Conservation (phyloP, 1,140 invertebrate genomes). For the Tetramorium alpestre region DNA sequence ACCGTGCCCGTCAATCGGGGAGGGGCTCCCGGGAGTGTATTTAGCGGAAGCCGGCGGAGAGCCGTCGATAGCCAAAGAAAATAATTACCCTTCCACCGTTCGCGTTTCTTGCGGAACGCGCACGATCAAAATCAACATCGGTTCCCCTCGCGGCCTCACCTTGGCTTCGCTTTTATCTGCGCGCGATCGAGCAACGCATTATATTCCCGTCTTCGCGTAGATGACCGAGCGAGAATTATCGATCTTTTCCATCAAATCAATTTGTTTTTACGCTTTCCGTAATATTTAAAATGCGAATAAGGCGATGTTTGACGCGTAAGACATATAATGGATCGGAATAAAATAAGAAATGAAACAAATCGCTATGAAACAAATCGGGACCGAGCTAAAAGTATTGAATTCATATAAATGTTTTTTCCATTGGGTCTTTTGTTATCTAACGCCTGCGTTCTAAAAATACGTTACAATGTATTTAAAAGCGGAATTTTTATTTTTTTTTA, state of each 20-base stretch:
- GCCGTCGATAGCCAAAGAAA: constrained; percentile 58
- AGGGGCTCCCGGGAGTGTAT: constrained; percentile 45
- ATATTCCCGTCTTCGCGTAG: not conserved
- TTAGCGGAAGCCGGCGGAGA: constrained; percentile 32
- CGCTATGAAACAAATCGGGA: not conserved
- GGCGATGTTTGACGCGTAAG: not conserved
- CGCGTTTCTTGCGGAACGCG: constrained; percentile 31
- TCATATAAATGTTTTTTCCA: not conserved
- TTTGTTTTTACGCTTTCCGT: not conserved
- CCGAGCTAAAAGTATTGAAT: too few relatives aligned
- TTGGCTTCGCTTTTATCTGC: constrained; percentile 13
- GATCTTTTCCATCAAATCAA: not conserved
- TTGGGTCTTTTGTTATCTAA: not conserved
- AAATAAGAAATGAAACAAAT: not conserved
- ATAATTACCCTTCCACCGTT: constrained; percentile 45
- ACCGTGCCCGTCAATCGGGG: constrained; percentile 2
- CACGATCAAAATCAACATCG: constrained; percentile 51
- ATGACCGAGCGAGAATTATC: not conserved
- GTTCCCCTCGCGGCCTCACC: not conserved
- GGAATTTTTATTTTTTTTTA: not conserved
- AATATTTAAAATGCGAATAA: not conserved
- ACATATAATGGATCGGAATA: not conserved
- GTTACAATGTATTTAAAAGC: not conserved
- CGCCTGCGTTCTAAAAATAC: not conserved
- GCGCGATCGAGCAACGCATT: not conserved